Evolutionary conservation across 2,888 invertebrate genomes (phyloP).

Genomic region (Apamea monoglypha): DNA sequence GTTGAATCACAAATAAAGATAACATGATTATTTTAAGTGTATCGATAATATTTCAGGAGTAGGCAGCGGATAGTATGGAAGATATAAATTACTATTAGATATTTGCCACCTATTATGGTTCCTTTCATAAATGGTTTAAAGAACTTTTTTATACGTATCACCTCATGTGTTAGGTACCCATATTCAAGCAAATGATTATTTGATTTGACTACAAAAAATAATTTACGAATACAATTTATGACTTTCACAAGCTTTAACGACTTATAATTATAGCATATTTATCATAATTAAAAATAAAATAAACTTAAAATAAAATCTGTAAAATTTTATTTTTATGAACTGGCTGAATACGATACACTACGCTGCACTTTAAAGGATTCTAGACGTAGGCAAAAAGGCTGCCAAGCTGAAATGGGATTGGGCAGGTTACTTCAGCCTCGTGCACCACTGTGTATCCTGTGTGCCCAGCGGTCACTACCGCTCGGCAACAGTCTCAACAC

Average conservation of each 20-base stretch:
- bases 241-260: not conserved
- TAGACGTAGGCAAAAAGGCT: too few relatives aligned
- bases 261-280: not conserved
- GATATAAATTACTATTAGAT: not conserved
- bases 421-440: too few relatives aligned
- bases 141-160: not conserved
- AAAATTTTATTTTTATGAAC: too few relatives aligned
- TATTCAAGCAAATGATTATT: not conserved
- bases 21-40: not conserved
- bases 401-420: too few relatives aligned
- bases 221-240: not conserved
- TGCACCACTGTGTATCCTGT: too few relatives aligned
- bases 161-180: not conserved
- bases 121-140: not conserved
- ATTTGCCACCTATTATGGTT: not conserved
- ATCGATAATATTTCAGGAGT: not conserved
- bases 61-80: not conserved
- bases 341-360: too few relatives aligned
- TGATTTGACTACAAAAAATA: not conserved
- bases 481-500: not conserved
- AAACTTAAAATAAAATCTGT: not conserved
- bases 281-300: not conserved
- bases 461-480: too few relatives aligned
- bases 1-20: not conserved
- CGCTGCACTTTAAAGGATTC: too few relatives aligned